A percentile compares a stretch with the other conserved stretches of the same genome.
These are phyloP conservation scores for Calonectris borealis DNA, from an alignment of 2,113 vertebrate species.

Conservation along the genomic window DNA sequence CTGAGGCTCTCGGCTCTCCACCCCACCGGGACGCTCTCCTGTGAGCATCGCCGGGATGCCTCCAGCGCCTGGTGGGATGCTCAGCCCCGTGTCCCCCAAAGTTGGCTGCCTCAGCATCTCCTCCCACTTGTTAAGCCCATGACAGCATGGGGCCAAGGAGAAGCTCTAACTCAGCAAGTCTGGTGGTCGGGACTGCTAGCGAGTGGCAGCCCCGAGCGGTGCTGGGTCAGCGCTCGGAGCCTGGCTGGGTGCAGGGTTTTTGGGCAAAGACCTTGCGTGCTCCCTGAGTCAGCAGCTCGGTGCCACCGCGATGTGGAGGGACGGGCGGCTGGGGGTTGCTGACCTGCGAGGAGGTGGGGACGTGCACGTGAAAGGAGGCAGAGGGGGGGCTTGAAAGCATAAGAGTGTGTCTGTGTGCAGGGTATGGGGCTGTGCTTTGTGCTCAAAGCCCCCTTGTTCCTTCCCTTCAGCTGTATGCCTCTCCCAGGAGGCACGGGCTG, in stretches of 20 bases:
- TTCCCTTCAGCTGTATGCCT: background rate
- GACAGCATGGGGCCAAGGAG: accelerated
- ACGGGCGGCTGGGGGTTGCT: background rate
- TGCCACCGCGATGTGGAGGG: too few relatives aligned
- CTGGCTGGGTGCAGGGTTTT: background rate
- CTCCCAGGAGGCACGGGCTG: background rate
- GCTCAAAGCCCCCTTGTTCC: background rate
- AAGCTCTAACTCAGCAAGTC: background rate
- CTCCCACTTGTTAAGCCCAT: accelerated
- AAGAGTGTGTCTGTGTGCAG: accelerated
- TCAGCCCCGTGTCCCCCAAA: accelerated
- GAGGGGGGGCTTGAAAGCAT: background rate
- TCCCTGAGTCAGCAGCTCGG: background rate
- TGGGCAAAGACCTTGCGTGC: background rate
- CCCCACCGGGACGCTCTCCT: background rate
- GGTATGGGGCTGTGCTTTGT: background rate
- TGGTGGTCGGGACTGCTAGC: accelerated
- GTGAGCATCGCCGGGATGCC: background rate
- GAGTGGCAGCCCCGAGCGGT: accelerated
- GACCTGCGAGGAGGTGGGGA: background rate
- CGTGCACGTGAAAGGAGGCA: accelerated
- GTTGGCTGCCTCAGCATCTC: background rate
- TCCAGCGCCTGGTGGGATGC: background rate
- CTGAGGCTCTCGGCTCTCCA: accelerated
- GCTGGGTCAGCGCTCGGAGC: background rate